Conservation (phyloP, 2,797 vertebrate species). For the Poeciliopsis gracilis region DNA sequence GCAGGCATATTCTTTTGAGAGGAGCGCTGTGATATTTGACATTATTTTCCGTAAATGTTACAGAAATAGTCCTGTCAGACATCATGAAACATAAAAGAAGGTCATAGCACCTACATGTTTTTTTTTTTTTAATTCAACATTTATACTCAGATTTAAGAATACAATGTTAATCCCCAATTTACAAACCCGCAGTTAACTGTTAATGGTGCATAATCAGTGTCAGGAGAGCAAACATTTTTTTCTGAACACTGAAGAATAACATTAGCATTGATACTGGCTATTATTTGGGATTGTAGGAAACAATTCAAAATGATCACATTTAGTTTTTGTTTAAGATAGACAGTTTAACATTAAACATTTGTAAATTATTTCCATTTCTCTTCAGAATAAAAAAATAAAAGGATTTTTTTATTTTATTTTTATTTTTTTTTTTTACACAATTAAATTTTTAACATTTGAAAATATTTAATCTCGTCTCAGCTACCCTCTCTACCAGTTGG, state of each 20-base stretch:
- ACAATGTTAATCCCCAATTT: not conserved
- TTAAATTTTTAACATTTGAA: not conserved
- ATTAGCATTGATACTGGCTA: not conserved
- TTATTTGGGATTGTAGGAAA: not conserved
- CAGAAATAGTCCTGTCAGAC: not conserved
- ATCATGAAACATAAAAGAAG: not conserved
- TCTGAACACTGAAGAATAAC: not conserved
- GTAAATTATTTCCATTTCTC: not conserved
- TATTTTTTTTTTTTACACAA: not conserved
- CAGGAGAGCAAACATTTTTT: not conserved
- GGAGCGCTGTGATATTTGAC: not conserved
- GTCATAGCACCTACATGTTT: not conserved
- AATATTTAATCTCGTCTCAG: conserved; percentile 65
- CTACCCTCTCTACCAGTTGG: conserved; percentile 91
- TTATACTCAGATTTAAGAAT: not conserved
- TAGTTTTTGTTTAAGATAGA: not conserved
- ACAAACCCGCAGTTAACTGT: not conserved
- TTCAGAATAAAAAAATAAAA: not conserved
- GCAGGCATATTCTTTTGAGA: not conserved
- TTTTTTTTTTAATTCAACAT: not conserved
- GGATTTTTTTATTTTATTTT: not conserved
- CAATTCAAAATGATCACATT: not conserved
- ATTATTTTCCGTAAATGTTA: not conserved
- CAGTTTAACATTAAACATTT: not conserved
- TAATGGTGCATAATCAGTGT: not conserved